Evolutionary conservation across 2,797 vertebrate species (phyloP), one percentile per base, ranked within the genome.

Genomic region (Pygocentrus nattereri): DNA sequence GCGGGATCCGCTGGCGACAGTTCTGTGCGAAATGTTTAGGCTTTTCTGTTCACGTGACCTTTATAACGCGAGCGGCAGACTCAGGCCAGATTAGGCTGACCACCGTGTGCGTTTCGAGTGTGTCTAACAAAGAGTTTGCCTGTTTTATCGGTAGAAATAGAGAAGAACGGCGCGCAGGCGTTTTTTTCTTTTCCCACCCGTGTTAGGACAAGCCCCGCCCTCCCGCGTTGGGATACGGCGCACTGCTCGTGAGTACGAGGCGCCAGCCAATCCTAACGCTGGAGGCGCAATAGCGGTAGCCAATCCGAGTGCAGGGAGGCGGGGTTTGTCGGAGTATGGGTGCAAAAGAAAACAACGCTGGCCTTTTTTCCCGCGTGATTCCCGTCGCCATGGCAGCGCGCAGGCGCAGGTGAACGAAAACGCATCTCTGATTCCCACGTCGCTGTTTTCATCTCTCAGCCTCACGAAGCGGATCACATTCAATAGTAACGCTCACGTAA

Each of bases 361-460:
- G n/a, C 74, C 59, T 83, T 70, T 73, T 64, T 30, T 30, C 30
- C 38, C 61, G 85, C 88, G 82, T 88, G 85, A 88, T 87, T 86
- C 88, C 88, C 88, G 92, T 94, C 90, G 90, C 89, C 88, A 92
- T 91, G 89, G 92, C 47, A 80, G 81, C 86, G 81, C 85, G 88
- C 88, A 76, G 82, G 83, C 86, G 87, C 82, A 7, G 18, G 47
- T 16, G 74, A 75, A 52, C 15, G 11, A 52, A 2, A 4, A 44
- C 11, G 25, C 59, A 38, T 67, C 31, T 59, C 75, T 79, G 71
- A 79, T 82, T 71, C 64, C 25, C 5, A 25, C 61, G 72, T n/a
- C 10, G 44, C 54, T 67, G 72, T 69, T 58, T 50, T 58, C 21
- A 44, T 7, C 70, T 4, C 11, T 23, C 19, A 10, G 30, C 16